phyloP scores from a whole-genome alignment of 2,888 invertebrate genomes.

The Tipula helvola region DNA sequence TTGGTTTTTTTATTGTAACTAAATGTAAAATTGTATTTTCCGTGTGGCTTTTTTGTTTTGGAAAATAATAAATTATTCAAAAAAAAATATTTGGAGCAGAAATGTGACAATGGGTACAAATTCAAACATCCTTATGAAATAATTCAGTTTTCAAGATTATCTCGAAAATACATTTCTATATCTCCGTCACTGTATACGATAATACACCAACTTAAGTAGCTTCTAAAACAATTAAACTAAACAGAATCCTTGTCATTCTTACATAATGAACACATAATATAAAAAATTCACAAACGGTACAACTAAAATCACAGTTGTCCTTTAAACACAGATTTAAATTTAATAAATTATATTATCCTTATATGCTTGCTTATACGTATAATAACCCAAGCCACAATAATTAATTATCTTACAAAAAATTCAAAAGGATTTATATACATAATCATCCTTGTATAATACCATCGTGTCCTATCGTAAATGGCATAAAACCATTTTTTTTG shows the following conservation, averaged over 20 bases:
- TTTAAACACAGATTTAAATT: neutral
- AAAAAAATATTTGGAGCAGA: too few relatives aligned
- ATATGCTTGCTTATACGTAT: neutral
- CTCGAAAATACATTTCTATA: too few relatives aligned
- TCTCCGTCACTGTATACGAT: too few relatives aligned
- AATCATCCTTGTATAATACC: neutral
- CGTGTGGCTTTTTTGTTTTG: too few relatives aligned
- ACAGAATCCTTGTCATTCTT: neutral
- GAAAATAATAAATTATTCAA: too few relatives aligned
- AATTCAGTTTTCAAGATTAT: too few relatives aligned
- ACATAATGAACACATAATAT: neutral
- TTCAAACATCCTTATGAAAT: too few relatives aligned
- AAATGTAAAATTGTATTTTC: too few relatives aligned
- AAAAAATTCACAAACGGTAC: neutral
- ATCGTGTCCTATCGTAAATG: neutral
- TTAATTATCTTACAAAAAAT: neutral
- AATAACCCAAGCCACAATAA: neutral
- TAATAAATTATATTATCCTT: neutral
- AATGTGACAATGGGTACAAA: too few relatives aligned
- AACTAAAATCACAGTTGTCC: neutral
- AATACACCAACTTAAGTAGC: neutral
- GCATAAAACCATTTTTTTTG: neutral
- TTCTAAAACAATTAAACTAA: neutral
- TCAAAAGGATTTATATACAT: neutral
- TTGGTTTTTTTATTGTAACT: too few relatives aligned